phyloP scores from a whole-genome alignment of 2,797 vertebrate genomes.

The Caiman crocodilus region DNA sequence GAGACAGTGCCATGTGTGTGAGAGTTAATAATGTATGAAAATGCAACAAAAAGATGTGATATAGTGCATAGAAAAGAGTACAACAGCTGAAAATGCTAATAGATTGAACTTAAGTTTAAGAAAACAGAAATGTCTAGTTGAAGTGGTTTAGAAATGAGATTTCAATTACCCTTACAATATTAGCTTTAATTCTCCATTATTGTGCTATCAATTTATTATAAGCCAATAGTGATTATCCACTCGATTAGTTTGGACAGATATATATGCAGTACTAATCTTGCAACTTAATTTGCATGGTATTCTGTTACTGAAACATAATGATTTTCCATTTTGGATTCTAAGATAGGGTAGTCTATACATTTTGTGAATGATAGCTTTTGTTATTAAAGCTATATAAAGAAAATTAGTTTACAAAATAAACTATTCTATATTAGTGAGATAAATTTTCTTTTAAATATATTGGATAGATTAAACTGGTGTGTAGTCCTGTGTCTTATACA shows the following conservation, averaged over 20 bases:
- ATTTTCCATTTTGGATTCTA: background rate
- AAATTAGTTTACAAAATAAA: accelerated
- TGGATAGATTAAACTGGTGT: background rate
- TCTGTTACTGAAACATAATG: background rate
- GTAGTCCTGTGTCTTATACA: background rate
- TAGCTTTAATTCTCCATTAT: background rate
- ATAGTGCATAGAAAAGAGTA: background rate
- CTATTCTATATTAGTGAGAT: background rate
- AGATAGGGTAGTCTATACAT: accelerated
- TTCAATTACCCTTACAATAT: constrained; percentile 2
- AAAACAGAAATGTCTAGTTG: background rate
- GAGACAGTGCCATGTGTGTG: background rate
- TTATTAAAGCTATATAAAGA: accelerated
- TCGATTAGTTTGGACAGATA: background rate
- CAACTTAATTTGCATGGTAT: background rate
- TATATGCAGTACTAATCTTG: background rate
- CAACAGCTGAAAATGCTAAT: background rate
- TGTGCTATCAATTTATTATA: background rate
- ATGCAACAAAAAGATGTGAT: background rate
- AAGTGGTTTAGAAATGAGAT: background rate
- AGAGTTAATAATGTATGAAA: background rate
- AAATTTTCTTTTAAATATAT: background rate
- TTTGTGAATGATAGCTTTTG: background rate
- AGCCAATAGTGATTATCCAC: background rate
- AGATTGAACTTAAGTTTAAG: background rate